Evolutionary conservation across 2,113 vertebrate species (phyloP), one percentile per base, ranked within the genome.

Genomic region (Ahaetulla prasina): DNA sequence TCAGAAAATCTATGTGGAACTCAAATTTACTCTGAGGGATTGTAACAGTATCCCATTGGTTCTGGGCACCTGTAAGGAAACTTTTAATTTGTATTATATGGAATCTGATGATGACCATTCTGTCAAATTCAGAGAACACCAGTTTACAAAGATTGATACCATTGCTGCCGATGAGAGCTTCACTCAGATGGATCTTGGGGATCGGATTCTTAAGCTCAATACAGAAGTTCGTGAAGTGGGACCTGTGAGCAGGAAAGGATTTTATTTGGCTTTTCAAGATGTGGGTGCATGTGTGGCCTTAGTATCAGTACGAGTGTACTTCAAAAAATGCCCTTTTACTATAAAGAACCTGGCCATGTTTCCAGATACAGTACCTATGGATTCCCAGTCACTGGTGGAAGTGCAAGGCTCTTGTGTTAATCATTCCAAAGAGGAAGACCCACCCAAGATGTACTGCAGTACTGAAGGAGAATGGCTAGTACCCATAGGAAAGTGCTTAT

Each of bases 391-490:
- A 0, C 94, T 99, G 96, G 99, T 99, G 97, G 99, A 99, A 96
- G 99, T 99, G 92, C 97, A 98, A 94, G 99, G 99, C 94, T 99
- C 97, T 89, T 99, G 99, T 93, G 99, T 99, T 97, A 99, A 99
- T 96, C 98, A 99, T 96, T 99, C 99, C 94, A 99, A 98, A 97
- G 99, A 99, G 96, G 99, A 99, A 95, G 99, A 99, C 86, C 97
- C 98, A 23, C 99, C 99, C 84, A 98, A 98, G 97, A 99, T 99
- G 99, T 99, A 99, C 97, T 99, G 99, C 97, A 99, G 99, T 95
- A 99, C 99, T 0, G 99, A 99, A 93, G 99, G 99, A 1, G 99
- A 99, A 97, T 99, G 99, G 99, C 98, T 99, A 1, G 99, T 99
- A 89, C 99, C 99, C 89, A 99, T 99, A 85, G 99, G 99, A 95